Conservation (phyloP, 2,113 vertebrate genomes). For the Chiloscyllium plagiosum region DNA sequence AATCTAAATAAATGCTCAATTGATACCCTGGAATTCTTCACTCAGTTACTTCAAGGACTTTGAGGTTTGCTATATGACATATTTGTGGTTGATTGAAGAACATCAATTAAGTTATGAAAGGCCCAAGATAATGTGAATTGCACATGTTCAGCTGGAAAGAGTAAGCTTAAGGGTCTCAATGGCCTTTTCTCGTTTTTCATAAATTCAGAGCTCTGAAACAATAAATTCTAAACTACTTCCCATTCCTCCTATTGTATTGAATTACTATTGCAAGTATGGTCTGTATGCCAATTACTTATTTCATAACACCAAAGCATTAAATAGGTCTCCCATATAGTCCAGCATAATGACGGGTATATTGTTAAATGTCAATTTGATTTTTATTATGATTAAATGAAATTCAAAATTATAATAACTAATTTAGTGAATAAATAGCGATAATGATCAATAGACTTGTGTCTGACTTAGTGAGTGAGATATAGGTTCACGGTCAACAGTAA, state of each 20-base stretch:
- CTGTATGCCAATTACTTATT: not conserved
- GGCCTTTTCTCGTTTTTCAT: not conserved
- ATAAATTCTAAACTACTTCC: too few species aligned
- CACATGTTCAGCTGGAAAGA: not conserved
- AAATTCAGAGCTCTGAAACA: not conserved
- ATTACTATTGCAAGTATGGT: not conserved
- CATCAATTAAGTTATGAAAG: not conserved
- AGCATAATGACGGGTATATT: not conserved
- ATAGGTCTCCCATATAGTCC: too few species aligned
- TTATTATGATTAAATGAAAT: not conserved
- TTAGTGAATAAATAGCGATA: not conserved
- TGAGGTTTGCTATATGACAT: not conserved
- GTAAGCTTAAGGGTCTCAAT: not conserved
- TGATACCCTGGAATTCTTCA: slow-evolving; percentile 15
- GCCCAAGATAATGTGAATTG: not conserved
- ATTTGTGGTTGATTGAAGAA: not conserved
- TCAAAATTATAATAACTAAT: not conserved
- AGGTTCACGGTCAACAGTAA: not conserved
- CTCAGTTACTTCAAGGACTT: not conserved
- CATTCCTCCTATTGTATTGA: too few species aligned
- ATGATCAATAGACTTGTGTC: not conserved
- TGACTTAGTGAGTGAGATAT: not conserved
- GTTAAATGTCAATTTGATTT: not conserved
- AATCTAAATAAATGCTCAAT: not conserved
- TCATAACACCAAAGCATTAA: not conserved